These are phyloP conservation scores for Drosophila anceps DNA, from an alignment of 2,888 invertebrate genomes.

Conservation along the genomic window DNA sequence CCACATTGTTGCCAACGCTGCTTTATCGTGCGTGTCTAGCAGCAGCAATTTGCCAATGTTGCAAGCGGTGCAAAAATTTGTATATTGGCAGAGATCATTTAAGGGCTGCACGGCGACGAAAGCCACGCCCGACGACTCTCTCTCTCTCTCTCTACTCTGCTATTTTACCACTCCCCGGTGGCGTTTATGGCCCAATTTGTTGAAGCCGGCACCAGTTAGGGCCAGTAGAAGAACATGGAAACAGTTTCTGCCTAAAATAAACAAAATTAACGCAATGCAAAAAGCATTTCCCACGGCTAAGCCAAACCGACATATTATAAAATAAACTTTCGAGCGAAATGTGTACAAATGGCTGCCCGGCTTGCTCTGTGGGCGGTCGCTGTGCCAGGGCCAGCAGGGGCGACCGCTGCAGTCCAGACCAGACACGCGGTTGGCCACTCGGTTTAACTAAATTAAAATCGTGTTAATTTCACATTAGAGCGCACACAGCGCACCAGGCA, in stretches of 20 bases:
- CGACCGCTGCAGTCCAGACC: slow-evolving; percentile 17
- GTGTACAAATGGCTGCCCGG: slow-evolving; percentile 19
- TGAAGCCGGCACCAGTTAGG: slow-evolving; percentile 48
- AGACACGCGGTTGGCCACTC: slow-evolving; percentile 73
- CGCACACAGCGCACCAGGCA: slow-evolving; percentile 64
- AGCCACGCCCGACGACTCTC: slow-evolving; percentile 16
- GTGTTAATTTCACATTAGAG: slow-evolving; percentile 82
- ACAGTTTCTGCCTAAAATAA: slow-evolving; percentile 60
- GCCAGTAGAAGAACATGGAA: slow-evolving; percentile 19
- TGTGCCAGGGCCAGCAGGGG: background rate
- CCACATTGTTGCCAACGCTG: slow-evolving; percentile 38
- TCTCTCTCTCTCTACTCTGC: too few species aligned
- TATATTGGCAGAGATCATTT: slow-evolving; percentile 58
- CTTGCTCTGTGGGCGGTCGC: slow-evolving; percentile 1
- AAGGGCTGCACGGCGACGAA: slow-evolving; percentile 6
- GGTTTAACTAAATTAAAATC: slow-evolving; percentile 82
- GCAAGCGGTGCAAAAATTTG: slow-evolving; percentile 50
- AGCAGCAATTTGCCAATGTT: slow-evolving; percentile 49
- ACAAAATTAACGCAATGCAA: slow-evolving; percentile 70
- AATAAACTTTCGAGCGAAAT: slow-evolving; percentile 64
- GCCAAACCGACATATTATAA: slow-evolving; percentile 69
- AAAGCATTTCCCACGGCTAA: slow-evolving; percentile 63
- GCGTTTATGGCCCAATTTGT: slow-evolving; percentile 60
- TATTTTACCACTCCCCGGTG: slow-evolving; percentile 26
- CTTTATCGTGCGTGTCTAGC: slow-evolving; percentile 60